These are phyloP conservation scores for Gandaritis pyraliata DNA, from an alignment of 2,888 invertebrate genomes.

Conservation along the genomic window DNA sequence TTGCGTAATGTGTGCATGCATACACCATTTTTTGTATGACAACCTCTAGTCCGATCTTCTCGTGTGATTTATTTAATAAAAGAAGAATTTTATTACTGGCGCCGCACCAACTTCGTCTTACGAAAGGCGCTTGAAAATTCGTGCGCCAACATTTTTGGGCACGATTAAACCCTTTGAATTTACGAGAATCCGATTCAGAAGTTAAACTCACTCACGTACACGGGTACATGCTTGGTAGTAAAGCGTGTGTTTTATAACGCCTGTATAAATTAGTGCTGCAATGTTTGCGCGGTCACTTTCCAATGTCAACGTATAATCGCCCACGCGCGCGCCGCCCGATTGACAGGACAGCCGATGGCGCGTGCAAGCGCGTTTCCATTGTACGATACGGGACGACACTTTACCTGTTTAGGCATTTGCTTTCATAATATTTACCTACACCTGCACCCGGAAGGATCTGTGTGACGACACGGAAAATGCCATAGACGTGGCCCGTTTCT, in stretches of 20 bases:
- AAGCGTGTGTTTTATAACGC: slow-evolving; percentile 40
- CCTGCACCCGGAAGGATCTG: too few relatives aligned
- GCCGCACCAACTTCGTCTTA: not conserved
- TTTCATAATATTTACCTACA: too few relatives aligned
- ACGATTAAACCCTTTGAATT: slow-evolving; percentile 19
- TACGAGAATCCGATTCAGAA: slow-evolving; percentile 28
- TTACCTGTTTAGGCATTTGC: too few relatives aligned
- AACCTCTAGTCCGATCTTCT: too few relatives aligned
- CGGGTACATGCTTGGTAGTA: slow-evolving; percentile 36
- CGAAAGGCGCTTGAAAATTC: slow-evolving; percentile 9
- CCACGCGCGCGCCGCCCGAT: slow-evolving; percentile 64
- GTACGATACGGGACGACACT: slow-evolving; percentile 35
- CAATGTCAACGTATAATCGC: slow-evolving; percentile 68
- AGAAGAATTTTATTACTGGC: not conserved
- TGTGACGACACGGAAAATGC: too few relatives aligned
- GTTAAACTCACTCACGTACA: slow-evolving; percentile 22
- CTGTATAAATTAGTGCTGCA: slow-evolving; percentile 56
- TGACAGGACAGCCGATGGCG: slow-evolving; percentile 71
- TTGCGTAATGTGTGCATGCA: too few relatives aligned
- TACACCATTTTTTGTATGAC: too few relatives aligned
- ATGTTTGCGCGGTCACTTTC: slow-evolving; percentile 66
- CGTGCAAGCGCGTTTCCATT: slow-evolving; percentile 52
- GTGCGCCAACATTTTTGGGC: slow-evolving; percentile 10
- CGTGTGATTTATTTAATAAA: not conserved
- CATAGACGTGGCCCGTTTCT: too few relatives aligned